Percentiles rank a stretch among this genome's conserved stretches.
phyloP scores from a whole-genome alignment of 2,113 vertebrate species.

The Myocastor coypus region DNA sequence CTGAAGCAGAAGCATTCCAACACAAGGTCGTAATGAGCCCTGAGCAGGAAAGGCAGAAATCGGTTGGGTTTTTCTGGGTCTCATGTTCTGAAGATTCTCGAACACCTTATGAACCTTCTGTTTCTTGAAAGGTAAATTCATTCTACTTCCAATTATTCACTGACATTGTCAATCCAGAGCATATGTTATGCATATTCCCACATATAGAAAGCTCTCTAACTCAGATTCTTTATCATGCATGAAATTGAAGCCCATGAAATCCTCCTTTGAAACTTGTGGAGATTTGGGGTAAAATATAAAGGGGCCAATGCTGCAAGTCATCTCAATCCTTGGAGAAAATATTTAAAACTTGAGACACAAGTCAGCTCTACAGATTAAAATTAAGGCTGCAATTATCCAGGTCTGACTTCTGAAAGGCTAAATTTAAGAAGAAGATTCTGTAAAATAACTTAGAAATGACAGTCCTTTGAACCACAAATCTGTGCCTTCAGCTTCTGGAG shows the following conservation, averaged over 20 bases:
- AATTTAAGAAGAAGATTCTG: constrained; percentile 11
- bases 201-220: background rate
- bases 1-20: background rate
- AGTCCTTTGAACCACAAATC: constrained; percentile 35
- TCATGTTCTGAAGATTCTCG: constrained; percentile 31
- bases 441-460: constrained; percentile 23
- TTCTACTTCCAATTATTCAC: background rate
- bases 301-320: background rate
- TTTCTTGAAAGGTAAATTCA: constrained; percentile 38
- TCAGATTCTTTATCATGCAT: background rate
- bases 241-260: background rate
- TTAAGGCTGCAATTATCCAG: background rate
- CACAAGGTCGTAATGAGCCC: background rate
- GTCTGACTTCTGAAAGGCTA: constrained; percentile 8
- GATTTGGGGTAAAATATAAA: constrained; percentile 39
- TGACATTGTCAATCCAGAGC: background rate
- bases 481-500: constrained; percentile 55
- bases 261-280: constrained; percentile 29
- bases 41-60: constrained; percentile 41
- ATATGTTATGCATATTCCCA: constrained; percentile 43
- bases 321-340: constrained; percentile 17
- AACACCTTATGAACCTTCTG: constrained; percentile 18
- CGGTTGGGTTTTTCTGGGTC: background rate
- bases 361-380: constrained; percentile 54
- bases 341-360: constrained; percentile 21